Evolutionary conservation across 2,797 vertebrate genomes (phyloP).

Genomic region (Pipistrellus pipistrellus): DNA sequence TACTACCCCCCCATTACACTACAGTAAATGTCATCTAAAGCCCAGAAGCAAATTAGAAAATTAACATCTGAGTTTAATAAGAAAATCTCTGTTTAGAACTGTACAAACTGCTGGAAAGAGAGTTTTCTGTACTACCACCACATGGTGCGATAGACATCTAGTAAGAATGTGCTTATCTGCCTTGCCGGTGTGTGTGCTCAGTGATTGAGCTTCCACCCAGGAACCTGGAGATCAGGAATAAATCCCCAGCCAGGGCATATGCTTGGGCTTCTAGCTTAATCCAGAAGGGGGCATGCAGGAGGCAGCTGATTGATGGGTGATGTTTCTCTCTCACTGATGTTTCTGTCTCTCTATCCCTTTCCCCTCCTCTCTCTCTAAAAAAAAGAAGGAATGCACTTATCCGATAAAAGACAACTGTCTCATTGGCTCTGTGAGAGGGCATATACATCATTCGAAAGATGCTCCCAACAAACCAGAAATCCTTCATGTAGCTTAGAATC

Average conservation of each 20-base stretch:
- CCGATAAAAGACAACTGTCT: background rate
- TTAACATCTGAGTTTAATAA: conserved; percentile 26
- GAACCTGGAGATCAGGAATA: too few species aligned
- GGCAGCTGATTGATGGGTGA: too few species aligned
- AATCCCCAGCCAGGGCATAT: too few species aligned
- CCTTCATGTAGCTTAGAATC: background rate
- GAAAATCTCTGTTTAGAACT: conserved; percentile 36
- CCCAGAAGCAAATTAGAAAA: conserved; percentile 62
- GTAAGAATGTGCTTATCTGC: background rate
- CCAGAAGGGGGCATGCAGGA: too few species aligned
- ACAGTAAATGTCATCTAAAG: conserved; percentile 34
- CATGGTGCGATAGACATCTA: background rate
- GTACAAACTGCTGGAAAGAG: background rate
- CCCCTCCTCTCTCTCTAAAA: too few species aligned
- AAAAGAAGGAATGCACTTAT: background rate
- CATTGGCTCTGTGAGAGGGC: background rate
- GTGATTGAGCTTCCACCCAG: too few species aligned
- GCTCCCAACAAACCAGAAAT: background rate
- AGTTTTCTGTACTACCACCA: background rate
- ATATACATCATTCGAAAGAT: background rate
- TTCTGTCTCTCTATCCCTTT: too few species aligned
- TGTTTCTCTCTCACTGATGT: too few species aligned
- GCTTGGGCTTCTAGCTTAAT: too few species aligned
- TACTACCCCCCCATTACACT: background rate
- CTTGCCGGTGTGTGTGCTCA: too few species aligned